These are phyloP conservation scores for Dendropsophus ebraccatus DNA, from an alignment of 2,113 vertebrate genomes.

Conservation along the genomic window DNA sequence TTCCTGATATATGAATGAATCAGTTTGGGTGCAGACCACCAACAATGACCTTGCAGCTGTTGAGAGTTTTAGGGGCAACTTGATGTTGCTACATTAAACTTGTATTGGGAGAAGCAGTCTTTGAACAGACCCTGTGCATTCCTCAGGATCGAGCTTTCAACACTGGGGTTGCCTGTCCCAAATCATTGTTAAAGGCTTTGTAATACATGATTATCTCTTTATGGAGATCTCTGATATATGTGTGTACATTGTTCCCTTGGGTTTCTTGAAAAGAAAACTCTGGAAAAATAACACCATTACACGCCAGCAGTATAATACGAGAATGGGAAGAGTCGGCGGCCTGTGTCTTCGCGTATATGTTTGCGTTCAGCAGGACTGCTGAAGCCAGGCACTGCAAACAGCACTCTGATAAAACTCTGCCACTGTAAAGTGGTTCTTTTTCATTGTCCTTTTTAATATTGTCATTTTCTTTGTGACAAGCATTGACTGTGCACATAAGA, in stretches of 20 bases:
- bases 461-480: neutral
- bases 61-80: neutral
- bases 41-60: slow-evolving; percentile 66
- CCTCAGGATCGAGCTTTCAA: neutral
- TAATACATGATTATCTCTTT: neutral
- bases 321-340: neutral
- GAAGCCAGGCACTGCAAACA: too few species aligned
- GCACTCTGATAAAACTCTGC: too few species aligned
- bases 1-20: slow-evolving; percentile 39
- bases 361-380: too few species aligned
- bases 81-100: slow-evolving; percentile 1
- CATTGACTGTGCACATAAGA: neutral
- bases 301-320: neutral
- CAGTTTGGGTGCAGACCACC: slow-evolving; percentile 75
- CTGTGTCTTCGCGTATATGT: too few species aligned
- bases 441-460: too few species aligned
- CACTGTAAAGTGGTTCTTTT: too few species aligned
- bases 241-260: neutral
- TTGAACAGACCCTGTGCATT: slow-evolving; percentile 5
- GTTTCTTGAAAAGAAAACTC: neutral
- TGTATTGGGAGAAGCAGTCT: neutral
- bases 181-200: neutral
- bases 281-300: neutral
- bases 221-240: neutral
- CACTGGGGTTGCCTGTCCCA: neutral